Percentiles rank a stretch among this genome's conserved stretches.
Evolutionary conservation across 2,888 invertebrate genomes (phyloP).

Genomic region (Dione vanillae): DNA sequence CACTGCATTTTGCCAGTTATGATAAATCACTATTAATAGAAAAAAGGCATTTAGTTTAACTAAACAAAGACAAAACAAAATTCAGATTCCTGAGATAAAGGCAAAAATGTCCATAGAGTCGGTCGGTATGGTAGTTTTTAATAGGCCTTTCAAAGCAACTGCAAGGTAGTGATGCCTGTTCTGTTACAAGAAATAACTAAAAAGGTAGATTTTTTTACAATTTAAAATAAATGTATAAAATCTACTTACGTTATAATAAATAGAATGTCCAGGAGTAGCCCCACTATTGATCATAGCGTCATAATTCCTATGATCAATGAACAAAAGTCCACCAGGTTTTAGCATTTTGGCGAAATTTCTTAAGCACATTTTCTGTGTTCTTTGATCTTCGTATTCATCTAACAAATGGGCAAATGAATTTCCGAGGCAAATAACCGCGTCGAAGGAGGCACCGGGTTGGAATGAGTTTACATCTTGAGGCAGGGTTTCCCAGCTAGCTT

Average conservation of each 20-base stretch:
- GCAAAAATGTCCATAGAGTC: too few relatives aligned
- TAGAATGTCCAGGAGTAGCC: slow-evolving; percentile 23
- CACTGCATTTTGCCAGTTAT: too few relatives aligned
- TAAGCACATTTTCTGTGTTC: slow-evolving; percentile 91
- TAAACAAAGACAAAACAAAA: too few relatives aligned
- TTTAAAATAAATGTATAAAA: neutral
- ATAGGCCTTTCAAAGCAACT: too few relatives aligned
- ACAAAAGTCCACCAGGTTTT: slow-evolving; percentile 92
- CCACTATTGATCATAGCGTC: slow-evolving; percentile 90
- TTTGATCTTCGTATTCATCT: slow-evolving; percentile 90
- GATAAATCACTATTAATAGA: too few relatives aligned
- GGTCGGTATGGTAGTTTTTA: too few relatives aligned
- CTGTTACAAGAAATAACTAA: too few relatives aligned
- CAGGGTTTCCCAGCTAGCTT: slow-evolving; percentile 94
- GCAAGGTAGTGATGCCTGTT: too few relatives aligned
- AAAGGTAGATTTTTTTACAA: too few relatives aligned
- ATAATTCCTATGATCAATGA: slow-evolving; percentile 96
- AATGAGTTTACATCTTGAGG: slow-evolving; percentile 88
- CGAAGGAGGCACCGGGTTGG: slow-evolving; percentile 87
- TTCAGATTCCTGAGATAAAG: too few relatives aligned
- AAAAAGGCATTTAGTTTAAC: too few relatives aligned
- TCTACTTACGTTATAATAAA: slow-evolving; percentile 22
- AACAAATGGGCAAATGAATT: slow-evolving; percentile 96
- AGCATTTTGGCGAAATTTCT: slow-evolving; percentile 92
- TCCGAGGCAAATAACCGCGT: slow-evolving; percentile 95